Evolutionary conservation across 2,113 vertebrate species (phyloP).

Genomic region (Pongo pygmaeus): DNA sequence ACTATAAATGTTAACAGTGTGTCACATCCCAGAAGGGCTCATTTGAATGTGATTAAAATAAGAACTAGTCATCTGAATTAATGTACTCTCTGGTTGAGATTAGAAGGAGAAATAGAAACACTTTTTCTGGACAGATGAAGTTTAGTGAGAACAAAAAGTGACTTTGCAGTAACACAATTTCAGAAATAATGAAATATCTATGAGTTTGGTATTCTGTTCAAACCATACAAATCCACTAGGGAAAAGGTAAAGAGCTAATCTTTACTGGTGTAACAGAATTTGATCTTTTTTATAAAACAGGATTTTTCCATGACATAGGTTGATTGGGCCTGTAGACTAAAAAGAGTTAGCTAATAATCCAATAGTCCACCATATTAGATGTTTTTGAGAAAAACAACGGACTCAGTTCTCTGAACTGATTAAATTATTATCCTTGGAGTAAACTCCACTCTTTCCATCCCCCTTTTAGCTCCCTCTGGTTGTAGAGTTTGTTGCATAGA

Average conservation of each 20-base stretch:
- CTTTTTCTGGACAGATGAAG: not conserved
- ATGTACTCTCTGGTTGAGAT: not conserved
- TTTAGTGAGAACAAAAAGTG: not conserved
- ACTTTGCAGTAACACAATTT: not conserved
- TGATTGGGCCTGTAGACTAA: not conserved
- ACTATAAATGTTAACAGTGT: not conserved
- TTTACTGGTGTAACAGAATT: not conserved
- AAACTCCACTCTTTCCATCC: not conserved
- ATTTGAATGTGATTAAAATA: conserved; percentile 3
- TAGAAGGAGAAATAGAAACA: not conserved
- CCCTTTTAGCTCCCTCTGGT: not conserved
- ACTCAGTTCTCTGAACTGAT: not conserved
- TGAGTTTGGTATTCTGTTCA: not conserved
- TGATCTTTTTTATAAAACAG: not conserved
- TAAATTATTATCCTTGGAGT: not conserved
- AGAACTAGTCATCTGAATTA: not conserved
- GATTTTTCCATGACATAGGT: not conserved
- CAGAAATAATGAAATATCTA: not conserved
- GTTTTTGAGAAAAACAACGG: not conserved
- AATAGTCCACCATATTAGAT: not conserved
- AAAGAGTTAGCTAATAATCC: not conserved
- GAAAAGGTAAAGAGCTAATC: not conserved
- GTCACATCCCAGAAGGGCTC: not conserved
- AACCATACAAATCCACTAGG: not conserved
- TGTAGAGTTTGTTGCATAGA: not conserved